Conservation (phyloP, 2,797 vertebrate genomes). For the Pseudochirops cupreus region DNA sequence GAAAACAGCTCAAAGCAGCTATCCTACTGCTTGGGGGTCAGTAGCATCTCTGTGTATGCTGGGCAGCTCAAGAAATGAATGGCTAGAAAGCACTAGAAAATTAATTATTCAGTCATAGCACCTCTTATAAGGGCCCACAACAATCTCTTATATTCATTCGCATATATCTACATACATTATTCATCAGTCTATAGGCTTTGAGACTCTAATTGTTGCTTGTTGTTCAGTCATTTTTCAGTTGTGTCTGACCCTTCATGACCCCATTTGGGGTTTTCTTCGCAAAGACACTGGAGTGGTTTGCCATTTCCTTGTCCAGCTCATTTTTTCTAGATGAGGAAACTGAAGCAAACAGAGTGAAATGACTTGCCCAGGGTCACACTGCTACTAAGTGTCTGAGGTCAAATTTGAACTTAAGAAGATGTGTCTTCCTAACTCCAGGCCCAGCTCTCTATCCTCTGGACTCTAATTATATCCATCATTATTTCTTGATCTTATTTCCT, state of each 20-base stretch:
- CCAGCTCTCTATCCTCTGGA: neutral
- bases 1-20: constrained; percentile 1
- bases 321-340: neutral
- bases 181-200: neutral
- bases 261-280: neutral
- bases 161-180: neutral
- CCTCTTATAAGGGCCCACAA: neutral
- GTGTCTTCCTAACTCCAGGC: neutral
- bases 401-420: neutral
- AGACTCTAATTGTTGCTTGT: neutral
- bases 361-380: neutral
- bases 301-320: neutral
- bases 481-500: neutral
- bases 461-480: neutral
- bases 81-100: neutral
- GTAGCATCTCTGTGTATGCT: neutral
- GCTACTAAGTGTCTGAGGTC: neutral
- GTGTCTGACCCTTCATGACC: neutral
- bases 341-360: neutral
- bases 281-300: neutral
- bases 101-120: neutral
- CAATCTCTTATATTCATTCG: neutral
- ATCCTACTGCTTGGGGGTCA: neutral
- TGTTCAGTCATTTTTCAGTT: neutral
- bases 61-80: neutral